Percentiles rank a stretch among this genome's conserved stretches.
phyloP scores from a whole-genome alignment of 1,140 invertebrate species.

The Dreissena polymorpha region DNA sequence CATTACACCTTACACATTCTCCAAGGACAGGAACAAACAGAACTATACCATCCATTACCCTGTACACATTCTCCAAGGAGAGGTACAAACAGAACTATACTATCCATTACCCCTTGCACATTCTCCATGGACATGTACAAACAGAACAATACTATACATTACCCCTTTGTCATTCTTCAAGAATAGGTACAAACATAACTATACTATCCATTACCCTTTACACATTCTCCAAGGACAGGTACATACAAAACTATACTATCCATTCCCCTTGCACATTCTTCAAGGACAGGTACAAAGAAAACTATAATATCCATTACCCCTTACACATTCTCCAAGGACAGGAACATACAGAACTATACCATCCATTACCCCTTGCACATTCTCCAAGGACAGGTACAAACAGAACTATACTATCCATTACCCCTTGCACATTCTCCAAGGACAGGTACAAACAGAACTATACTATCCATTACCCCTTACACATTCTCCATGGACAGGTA shows the following conservation, averaged over 20 bases:
- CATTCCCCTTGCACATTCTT: too few species aligned
- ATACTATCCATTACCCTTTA: too few species aligned
- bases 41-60: too few species aligned
- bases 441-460: conserved; percentile 81
- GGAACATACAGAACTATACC: conserved; percentile 95
- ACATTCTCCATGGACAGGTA: conserved; percentile 70
- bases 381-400: conserved; percentile 84
- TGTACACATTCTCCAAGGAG: background rate
- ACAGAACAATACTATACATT: too few species aligned
- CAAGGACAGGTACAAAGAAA: conserved; percentile 93
- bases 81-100: too few species aligned
- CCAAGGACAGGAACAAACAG: too few species aligned
- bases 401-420: conserved; percentile 96
- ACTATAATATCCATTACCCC: too few species aligned
- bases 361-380: conserved; percentile 91
- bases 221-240: too few species aligned
- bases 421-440: conserved; percentile 85
- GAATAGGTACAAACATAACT: background rate
- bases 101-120: too few species aligned
- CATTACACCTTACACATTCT: too few species aligned
- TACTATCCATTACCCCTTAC: background rate
- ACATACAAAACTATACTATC: conserved; percentile 55
- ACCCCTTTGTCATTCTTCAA: background rate
- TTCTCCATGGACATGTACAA: too few species aligned
- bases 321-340: too few species aligned